phyloP scores from a whole-genome alignment of 1,140 invertebrate genomes.

The Drosophila tsacasi region DNA sequence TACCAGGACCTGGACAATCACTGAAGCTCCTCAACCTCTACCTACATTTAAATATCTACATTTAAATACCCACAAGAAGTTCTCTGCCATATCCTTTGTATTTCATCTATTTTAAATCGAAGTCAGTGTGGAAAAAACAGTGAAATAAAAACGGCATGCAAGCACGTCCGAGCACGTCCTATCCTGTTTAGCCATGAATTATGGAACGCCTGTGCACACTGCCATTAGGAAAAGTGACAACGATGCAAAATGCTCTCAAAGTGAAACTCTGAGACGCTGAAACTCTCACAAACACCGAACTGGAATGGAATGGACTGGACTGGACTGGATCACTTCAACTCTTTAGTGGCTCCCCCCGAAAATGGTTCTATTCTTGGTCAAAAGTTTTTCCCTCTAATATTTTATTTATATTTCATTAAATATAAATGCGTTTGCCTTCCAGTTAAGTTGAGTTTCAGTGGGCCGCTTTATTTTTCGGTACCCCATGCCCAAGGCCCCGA shows the following conservation, averaged over 20 bases:
- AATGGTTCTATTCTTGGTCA: conserved; percentile 39
- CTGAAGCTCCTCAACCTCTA: not conserved
- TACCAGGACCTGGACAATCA: not conserved
- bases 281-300: not conserved
- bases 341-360: not conserved
- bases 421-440: conserved; percentile 69
- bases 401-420: conserved; percentile 78
- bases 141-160: not conserved
- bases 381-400: conserved; percentile 48
- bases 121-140: not conserved
- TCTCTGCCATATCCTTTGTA: not conserved
- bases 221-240: conserved; percentile 34
- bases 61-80: not conserved
- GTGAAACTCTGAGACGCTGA: conserved; percentile 1
- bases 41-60: too few relatives aligned
- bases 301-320: not conserved
- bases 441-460: conserved; percentile 36
- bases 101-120: conserved; percentile 1
- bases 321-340: not conserved
- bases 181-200: conserved; percentile 7
- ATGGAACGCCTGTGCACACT: conserved; percentile 7
- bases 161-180: conserved; percentile 5
- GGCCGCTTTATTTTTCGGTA: conserved; percentile 14
- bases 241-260: conserved; percentile 11
- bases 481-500: not conserved